Conservation (phyloP, 2,888 invertebrate genomes). For the Pristionchus entomophagus region DNA sequence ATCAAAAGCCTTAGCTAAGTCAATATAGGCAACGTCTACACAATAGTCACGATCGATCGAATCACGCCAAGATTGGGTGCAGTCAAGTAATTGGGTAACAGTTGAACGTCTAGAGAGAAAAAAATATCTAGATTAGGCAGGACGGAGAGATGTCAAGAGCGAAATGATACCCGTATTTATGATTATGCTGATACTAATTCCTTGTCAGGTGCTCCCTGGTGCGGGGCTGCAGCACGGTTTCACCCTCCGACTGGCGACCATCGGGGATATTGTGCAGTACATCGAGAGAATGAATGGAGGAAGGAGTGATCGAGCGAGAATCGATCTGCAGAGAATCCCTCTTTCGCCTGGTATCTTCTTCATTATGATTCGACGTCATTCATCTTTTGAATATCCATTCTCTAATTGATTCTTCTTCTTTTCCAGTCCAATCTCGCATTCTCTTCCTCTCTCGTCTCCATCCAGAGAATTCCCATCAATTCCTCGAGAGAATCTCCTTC, state of each 20-base stretch:
- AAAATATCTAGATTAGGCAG: no score
- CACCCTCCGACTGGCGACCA: background rate
- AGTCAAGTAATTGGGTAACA: no score
- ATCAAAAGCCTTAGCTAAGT: no score
- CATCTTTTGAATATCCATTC: background rate
- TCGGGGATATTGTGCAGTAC: background rate
- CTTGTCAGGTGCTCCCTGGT: background rate
- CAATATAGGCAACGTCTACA: no score
- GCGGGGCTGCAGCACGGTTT: background rate
- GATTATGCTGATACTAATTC: background rate
- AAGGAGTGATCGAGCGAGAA: background rate
- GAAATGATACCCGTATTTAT: no score
- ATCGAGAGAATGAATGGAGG: background rate
- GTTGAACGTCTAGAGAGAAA: no score
- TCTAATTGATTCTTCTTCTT: background rate
- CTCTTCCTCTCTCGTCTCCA: slow-evolving; percentile 34
- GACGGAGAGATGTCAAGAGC: no score
- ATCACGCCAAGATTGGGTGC: no score
- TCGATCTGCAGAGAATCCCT: background rate
- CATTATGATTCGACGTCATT: no score
- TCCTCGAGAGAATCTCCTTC: background rate
- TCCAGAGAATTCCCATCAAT: background rate
- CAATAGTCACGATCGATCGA: no score
- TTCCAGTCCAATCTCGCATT: background rate
- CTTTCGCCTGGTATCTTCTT: background rate